Conservation (phyloP, 2,113 vertebrate species). For the Neofelis nebulosa region DNA sequence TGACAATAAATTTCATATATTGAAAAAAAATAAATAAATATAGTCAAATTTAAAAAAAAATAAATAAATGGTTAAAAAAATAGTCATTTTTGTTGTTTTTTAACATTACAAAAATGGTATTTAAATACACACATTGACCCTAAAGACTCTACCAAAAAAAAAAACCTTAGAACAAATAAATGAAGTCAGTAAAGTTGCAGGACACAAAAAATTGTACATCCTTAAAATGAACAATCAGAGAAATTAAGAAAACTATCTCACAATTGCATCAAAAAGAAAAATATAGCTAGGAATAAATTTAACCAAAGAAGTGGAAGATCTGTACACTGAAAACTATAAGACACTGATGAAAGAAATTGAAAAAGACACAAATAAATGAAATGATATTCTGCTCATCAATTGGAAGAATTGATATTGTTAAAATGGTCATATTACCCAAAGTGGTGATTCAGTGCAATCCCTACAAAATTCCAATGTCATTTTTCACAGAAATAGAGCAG, state of each 20-base stretch:
- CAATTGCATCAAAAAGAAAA: neutral
- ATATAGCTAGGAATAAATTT: neutral
- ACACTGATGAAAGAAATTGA: neutral
- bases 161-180: neutral
- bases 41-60: too few relatives aligned
- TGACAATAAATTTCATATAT: too few relatives aligned
- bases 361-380: neutral
- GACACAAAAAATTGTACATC: neutral
- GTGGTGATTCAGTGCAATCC: neutral
- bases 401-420: neutral
- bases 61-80: too few relatives aligned
- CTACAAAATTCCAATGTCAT: neutral
- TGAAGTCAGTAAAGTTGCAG: neutral
- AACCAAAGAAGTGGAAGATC: neutral
- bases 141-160: neutral
- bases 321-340: neutral
- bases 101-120: neutral
- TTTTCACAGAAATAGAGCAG: neutral
- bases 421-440: neutral
- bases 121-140: neutral
- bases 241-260: neutral
- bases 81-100: conserved; percentile 3
- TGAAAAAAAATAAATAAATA: too few relatives aligned
- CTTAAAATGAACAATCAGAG: neutral
- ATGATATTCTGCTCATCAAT: neutral